Percentiles rank a stretch among this genome's conserved stretches.
Conservation (phyloP, 92 coral and sea anemone species). For the Ricordea florida region DNA sequence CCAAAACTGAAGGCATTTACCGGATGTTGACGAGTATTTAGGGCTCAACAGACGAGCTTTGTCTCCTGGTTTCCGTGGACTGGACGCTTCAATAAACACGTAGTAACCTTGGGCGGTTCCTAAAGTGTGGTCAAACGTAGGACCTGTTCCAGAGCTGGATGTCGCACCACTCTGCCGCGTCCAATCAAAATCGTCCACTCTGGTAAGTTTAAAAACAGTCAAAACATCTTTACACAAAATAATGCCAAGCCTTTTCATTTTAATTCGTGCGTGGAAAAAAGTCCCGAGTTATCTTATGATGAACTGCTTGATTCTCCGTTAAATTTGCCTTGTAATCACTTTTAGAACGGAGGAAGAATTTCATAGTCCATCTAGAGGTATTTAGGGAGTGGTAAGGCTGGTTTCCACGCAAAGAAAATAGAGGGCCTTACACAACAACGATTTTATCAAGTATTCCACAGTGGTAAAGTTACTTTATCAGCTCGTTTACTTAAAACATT, state of each 20-base stretch:
- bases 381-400: too few species aligned
- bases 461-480: too few species aligned
- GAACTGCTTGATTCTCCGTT: too few species aligned
- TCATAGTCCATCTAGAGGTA: too few species aligned
- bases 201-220: not conserved
- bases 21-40: slow-evolving; percentile 58
- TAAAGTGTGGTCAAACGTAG: slow-evolving; percentile 83
- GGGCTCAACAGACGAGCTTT: slow-evolving; percentile 90
- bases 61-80: slow-evolving; percentile 55
- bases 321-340: too few species aligned
- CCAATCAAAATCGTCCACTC: slow-evolving; percentile 91
- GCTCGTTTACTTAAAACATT: too few species aligned
- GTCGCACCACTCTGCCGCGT: slow-evolving; percentile 85
- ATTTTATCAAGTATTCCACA: too few species aligned
- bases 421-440: too few species aligned
- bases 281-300: too few species aligned
- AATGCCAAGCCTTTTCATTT: not conserved
- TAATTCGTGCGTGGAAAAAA: too few species aligned
- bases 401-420: too few species aligned
- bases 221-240: not conserved
- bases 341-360: too few species aligned
- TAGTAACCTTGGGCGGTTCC: slow-evolving; percentile 86
- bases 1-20: slow-evolving; percentile 91
- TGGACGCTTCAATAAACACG: slow-evolving; percentile 83
- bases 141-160: slow-evolving; percentile 80